These are phyloP conservation scores for Thunnus maccoyii DNA, from an alignment of 2,113 vertebrate genomes.

Conservation along the genomic window DNA sequence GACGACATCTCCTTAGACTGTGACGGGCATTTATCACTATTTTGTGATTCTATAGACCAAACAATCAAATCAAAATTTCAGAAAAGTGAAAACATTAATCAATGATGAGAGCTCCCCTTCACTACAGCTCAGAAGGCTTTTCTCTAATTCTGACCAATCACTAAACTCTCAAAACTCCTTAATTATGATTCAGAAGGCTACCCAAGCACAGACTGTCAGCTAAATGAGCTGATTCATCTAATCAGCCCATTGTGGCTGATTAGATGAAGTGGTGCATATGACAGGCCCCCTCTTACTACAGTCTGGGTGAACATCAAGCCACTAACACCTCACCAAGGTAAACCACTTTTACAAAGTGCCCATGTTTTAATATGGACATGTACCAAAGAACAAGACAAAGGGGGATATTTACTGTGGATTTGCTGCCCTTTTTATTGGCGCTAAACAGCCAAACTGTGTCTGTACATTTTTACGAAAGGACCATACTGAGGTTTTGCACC, in stretches of 20 bases:
- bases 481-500: too few relatives aligned
- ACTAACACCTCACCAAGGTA: background rate
- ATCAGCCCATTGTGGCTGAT: background rate
- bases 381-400: too few relatives aligned
- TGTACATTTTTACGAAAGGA: too few relatives aligned
- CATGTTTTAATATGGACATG: too few relatives aligned
- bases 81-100: background rate
- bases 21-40: background rate
- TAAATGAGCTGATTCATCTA: constrained; percentile 15
- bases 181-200: constrained; percentile 9
- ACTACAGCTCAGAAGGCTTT: background rate
- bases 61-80: background rate
- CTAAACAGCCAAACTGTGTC: too few relatives aligned
- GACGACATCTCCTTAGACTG: background rate
- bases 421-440: too few relatives aligned
- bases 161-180: constrained; percentile 1
- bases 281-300: background rate
- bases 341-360: background rate
- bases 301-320: background rate
- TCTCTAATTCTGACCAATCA: background rate
- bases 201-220: background rate
- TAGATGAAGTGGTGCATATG: background rate
- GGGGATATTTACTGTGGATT: too few relatives aligned
- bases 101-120: background rate
- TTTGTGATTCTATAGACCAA: background rate